Percentiles rank a stretch among this genome's conserved stretches.
phyloP scores from a whole-genome alignment of 2,888 invertebrate genomes.

The Heteromurus nitidus region DNA sequence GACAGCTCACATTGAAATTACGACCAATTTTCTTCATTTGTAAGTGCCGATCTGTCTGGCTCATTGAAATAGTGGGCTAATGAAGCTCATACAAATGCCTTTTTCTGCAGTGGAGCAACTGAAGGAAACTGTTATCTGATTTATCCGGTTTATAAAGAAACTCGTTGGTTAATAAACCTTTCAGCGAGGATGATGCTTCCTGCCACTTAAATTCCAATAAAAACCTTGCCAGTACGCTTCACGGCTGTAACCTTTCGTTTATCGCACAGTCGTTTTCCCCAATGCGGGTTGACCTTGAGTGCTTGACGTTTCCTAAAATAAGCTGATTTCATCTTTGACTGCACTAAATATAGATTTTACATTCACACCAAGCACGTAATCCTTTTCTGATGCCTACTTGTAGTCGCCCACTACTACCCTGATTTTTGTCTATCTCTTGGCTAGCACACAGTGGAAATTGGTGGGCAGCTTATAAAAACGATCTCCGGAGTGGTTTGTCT shows the following conservation, averaged over 20 bases:
- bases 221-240: too few species aligned
- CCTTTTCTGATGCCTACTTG: constrained; percentile 4
- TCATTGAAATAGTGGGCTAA: background rate
- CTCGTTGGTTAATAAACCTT: constrained; percentile 19
- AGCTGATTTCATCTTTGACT: constrained; percentile 31
- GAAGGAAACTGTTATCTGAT: background rate
- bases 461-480: too few species aligned
- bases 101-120: too few species aligned
- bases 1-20: constrained; percentile 28
- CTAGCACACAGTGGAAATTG: too few species aligned
- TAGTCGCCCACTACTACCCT: constrained; percentile 27
- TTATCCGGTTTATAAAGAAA: background rate
- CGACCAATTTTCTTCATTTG: constrained; percentile 34
- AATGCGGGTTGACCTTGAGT: constrained; percentile 26
- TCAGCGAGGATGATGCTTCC: background rate
- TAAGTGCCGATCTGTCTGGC: constrained; percentile 43
- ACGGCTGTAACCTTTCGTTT: background rate
- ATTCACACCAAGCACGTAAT: constrained; percentile 3
- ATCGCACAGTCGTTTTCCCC: background rate
- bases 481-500: too few species aligned
- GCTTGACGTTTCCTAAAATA: constrained; percentile 38
- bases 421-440: too few species aligned
- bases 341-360: constrained; percentile 52
- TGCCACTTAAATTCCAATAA: background rate
- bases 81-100: background rate